Percentiles rank a stretch among this genome's conserved stretches.
These are phyloP conservation scores for Latrodectus hesperus DNA, from an alignment of 2,888 invertebrate genomes.

Conservation along the genomic window DNA sequence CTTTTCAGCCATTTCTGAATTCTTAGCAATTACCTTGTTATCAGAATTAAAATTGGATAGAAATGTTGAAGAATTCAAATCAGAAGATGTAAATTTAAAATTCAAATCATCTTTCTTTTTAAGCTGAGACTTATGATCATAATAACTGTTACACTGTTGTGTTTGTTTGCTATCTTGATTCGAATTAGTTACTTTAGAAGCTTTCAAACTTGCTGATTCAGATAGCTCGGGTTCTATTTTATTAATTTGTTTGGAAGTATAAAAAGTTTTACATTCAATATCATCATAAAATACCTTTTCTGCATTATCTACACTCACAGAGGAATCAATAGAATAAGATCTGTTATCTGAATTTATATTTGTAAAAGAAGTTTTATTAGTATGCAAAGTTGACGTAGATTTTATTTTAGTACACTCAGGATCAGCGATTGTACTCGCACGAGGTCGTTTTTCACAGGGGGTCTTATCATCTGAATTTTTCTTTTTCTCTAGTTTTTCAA, in stretches of 20 bases:
- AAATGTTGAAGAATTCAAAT: no score
- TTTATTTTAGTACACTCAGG: constrained; percentile 20
- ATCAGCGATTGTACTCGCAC: constrained; percentile 28
- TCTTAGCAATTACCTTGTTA: no score
- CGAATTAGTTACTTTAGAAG: no score
- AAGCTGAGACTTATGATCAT: constrained; percentile 10
- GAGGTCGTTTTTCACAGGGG: constrained; percentile 40
- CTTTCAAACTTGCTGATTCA: no score
- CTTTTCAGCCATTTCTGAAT: no score
- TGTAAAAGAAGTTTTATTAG: background rate
- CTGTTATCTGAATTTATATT: constrained; percentile 19
- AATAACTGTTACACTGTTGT: constrained; percentile 1
- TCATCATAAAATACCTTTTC: no score
- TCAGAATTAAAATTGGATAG: no score
- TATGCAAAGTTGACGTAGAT: background rate
- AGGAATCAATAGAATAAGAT: background rate
- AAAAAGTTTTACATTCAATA: no score
- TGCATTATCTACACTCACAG: no score
- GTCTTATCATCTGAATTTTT: constrained; percentile 45
- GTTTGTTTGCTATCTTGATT: no score
- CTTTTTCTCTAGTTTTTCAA: constrained; percentile 85
- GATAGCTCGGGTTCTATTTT: background rate
- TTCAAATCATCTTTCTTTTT: background rate
- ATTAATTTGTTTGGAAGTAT: no score
- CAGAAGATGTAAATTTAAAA: no score